Evolutionary conservation across 2,113 vertebrate genomes (phyloP).

Genomic region (Aegithalos caudatus): DNA sequence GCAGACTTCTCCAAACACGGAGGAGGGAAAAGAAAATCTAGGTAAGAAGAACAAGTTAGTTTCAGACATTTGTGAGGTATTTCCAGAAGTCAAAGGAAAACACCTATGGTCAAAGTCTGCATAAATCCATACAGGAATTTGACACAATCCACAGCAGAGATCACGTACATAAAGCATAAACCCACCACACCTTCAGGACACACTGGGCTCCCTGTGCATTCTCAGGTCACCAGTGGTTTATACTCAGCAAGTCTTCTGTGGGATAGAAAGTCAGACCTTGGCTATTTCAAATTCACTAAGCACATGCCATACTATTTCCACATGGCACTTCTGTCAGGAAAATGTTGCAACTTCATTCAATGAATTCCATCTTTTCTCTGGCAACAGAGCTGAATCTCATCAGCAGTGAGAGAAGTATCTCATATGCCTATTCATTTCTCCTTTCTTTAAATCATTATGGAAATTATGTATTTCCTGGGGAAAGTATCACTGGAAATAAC

Average conservation of each 20-base stretch:
- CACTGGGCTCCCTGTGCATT: neutral
- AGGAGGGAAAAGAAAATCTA: neutral
- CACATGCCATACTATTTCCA: neutral
- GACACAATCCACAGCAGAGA: neutral
- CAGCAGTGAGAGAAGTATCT: neutral
- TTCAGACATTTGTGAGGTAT: neutral
- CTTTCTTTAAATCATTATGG: neutral
- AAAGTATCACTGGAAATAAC: neutral
- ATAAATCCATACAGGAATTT: neutral
- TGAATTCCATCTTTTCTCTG: neutral
- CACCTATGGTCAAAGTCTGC: neutral
- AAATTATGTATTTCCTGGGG: neutral
- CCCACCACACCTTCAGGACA: accelerated
- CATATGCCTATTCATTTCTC: neutral
- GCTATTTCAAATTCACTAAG: neutral
- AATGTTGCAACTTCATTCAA: neutral
- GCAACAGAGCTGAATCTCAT: neutral
- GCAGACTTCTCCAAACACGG: neutral
- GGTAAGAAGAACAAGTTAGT: neutral
- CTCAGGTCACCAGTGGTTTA: neutral
- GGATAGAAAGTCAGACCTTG: accelerated
- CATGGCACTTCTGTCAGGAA: neutral
- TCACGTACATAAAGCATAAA: neutral
- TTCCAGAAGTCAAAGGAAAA: neutral
- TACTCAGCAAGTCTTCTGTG: neutral